A percentile compares a stretch with the other conserved stretches of the same genome.
Conservation (phyloP, 2,888 invertebrate genomes). For the Steromphala cineraria region DNA sequence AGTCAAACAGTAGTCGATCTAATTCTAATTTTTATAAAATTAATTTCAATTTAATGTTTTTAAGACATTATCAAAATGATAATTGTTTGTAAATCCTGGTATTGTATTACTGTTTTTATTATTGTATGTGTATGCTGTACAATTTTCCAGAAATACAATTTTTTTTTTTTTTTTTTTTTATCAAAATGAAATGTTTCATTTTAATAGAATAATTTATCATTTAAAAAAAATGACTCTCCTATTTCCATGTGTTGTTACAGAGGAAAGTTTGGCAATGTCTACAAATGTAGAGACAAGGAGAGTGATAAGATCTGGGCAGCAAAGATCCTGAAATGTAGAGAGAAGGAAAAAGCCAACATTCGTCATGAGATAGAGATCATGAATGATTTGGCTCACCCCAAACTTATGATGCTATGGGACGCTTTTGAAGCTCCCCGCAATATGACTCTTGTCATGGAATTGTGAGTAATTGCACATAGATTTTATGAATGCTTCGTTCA, state of each 20-base stretch:
- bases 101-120: too few relatives aligned
- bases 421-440: conserved; percentile 84
- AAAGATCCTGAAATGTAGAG: conserved; percentile 89
- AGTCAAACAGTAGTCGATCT: too few relatives aligned
- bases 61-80: too few relatives aligned
- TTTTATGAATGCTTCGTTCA: background rate
- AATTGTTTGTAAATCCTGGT: too few relatives aligned
- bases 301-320: conserved; percentile 85
- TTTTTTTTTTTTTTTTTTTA: too few relatives aligned
- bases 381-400: conserved; percentile 93
- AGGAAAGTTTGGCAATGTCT: conserved; percentile 78
- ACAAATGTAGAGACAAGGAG: conserved; percentile 79
- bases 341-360: conserved; percentile 92
- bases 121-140: too few relatives aligned
- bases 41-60: too few relatives aligned
- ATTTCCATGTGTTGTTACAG: conserved; percentile 66
- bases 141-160: too few relatives aligned
- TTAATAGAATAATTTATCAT: too few relatives aligned
- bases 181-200: too few relatives aligned
- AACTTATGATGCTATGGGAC: conserved; percentile 97
- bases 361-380: conserved; percentile 97
- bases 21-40: too few relatives aligned
- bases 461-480: conserved; percentile 83
- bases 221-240: too few relatives aligned
- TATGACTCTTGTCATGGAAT: conserved; percentile 97